Base-by-base conservation (phyloP, 2,113 vertebrate genomes). In the Junco hyemalis region DNA sequence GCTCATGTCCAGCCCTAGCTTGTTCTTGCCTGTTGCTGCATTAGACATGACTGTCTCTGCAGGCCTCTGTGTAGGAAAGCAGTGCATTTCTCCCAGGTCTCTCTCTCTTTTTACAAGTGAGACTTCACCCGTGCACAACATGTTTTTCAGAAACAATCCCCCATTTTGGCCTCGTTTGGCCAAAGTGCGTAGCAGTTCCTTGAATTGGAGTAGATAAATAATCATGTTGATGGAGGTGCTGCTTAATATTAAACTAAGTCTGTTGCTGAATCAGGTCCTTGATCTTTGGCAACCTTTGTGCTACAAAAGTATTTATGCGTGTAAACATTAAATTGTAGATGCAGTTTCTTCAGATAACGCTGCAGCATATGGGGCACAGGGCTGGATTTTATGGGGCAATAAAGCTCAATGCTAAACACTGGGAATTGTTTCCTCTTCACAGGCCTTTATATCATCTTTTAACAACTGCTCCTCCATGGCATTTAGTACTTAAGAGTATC, bases 211-310 rank as follows among this genome's bases (percentile, higher is more conserved):
- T 42, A 82, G 70, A 69, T 90, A 77, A 87, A 72, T 86, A 85
- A 63, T 88, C 33, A 59, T 3, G 2, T 23, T 90, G 79, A 66
- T 82, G 50, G 84, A 88, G 47, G 24, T 66, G 59, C 63, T 93
- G 71, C 81, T 96, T 94, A 91, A 89, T 91, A 47, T 89, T 87
- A 91, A 92, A 91, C 47, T 40, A 50, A 79, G 53, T 45, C 59
- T 77, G 23, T 40, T 81, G 86, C 76, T 88, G 92, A 83, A 69
- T 86, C 68, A 70, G 23, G 42, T 88, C 20, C 74, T 90, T 92
- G 59, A 66, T 42, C 88, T 83, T 83, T 63, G 64, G 33, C 60
- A 94, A 63, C 88, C 80, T 92, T 92, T 81, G 88, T 64, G 91
- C 86, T 59, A 66, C 42, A 7, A 26, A 73, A 81, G 28, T 78